Evolutionary conservation across 1,140 invertebrate species (phyloP), one percentile per base, ranked within the genome.

Genomic region (Drosophila athabasca): DNA sequence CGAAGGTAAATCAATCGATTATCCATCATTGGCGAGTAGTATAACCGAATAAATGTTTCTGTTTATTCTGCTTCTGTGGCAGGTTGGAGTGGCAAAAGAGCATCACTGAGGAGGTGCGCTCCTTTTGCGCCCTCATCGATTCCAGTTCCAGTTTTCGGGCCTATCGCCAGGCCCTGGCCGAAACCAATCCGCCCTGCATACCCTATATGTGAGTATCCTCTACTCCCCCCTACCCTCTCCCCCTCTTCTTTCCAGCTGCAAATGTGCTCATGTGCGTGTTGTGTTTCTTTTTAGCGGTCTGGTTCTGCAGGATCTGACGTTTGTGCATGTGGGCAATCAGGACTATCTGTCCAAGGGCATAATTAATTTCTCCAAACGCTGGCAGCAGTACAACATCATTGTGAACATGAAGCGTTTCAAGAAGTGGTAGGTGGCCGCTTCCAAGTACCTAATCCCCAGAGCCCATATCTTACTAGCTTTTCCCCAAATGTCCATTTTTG

Each of bases 391-490:
- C 91, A 96, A 98, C 90, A 98, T 99, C 76, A 95, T 99, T 82
- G 98, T 99, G 92, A 98, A 98, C 91, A 98, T 99, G 96, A 97
- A 98, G 90, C 94, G 97, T 90, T 99, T 99, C 92, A 97, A 98
- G 89, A 98, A 98, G 93, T 96, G 96, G 97, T 98, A 92, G 93
- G 93, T 35, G 7, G 4, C 0, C 9, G 2, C 5, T 15, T 1
- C 35, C 1, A 13, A 35, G 93, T 55, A 60, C 45, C 19, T 31
- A 11, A 45, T 7, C 26, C 13, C 39, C 39, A 39, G 29, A 8
- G 15, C 26, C 11, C 35, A 39, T 22, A 15, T 13, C 11, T 1
- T 0, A 26, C 5, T 54, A 15, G 43, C 5, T 44, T 35, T 6
- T 6, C 1, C 9, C 35, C 31, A 43, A 13, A 1, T 11, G 9